A percentile compares a stretch with the other conserved stretches of the same genome.
phyloP scores from a whole-genome alignment of 2,888 invertebrate species.

The Litoditis marina region DNA sequence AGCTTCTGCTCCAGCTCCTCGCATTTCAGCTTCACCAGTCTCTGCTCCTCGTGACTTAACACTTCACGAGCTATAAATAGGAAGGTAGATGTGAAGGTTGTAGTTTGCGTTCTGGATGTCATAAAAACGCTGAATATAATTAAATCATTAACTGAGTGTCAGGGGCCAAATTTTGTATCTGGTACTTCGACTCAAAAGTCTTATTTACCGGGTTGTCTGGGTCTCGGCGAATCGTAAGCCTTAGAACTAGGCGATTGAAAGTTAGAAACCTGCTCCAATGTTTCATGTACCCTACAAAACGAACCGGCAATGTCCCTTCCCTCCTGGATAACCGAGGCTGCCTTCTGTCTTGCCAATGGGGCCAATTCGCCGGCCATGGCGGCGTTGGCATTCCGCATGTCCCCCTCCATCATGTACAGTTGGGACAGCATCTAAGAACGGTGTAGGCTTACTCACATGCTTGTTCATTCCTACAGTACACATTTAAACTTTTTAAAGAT shows the following conservation, averaged over 20 bases:
- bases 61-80: slow-evolving; percentile 34
- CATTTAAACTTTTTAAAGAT: no score
- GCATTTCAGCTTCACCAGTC: slow-evolving; percentile 33
- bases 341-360: slow-evolving; percentile 56
- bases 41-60: slow-evolving; percentile 39
- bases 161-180: not conserved
- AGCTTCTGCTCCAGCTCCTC: slow-evolving; percentile 40
- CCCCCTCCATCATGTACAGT: slow-evolving; percentile 51
- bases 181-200: no score
- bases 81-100: not conserved
- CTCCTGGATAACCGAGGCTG: slow-evolving; percentile 45
- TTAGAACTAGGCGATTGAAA: no score
- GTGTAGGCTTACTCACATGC: no score
- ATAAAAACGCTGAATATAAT: no score
- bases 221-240: no score
- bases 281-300: not conserved
- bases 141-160: not conserved
- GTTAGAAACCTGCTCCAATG: no score
- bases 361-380: slow-evolving; percentile 58
- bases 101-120: no score
- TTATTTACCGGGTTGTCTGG: no score
- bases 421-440: slow-evolving; percentile 46
- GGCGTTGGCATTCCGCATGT: slow-evolving; percentile 52
- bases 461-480: no score
- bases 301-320: slow-evolving; percentile 46